Evolutionary conservation across 2,888 invertebrate genomes (phyloP).

Genomic region (Rhagonycha lutea): DNA sequence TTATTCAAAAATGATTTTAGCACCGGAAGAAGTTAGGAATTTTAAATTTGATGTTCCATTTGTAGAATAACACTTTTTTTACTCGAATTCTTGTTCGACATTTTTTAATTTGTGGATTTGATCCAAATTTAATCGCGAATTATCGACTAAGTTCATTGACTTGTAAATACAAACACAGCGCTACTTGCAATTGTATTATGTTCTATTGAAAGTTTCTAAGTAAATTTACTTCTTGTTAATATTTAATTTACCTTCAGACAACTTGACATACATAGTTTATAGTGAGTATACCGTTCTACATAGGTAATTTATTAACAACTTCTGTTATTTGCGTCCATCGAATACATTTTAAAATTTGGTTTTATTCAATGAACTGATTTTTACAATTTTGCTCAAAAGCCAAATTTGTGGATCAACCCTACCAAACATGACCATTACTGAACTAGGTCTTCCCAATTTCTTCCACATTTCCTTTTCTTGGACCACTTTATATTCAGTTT

Average conservation of each 20-base stretch:
- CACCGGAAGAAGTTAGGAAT: neutral
- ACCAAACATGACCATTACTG: no score
- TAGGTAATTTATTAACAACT: neutral
- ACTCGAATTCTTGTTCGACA: neutral
- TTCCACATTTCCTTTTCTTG: no score
- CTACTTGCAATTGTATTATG: neutral
- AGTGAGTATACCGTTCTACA: neutral
- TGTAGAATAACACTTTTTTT: neutral
- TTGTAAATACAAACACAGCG: neutral
- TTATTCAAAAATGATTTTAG: neutral
- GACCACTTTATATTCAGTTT: no score
- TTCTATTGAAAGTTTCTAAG: neutral
- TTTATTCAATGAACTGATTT: neutral
- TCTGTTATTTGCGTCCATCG: neutral
- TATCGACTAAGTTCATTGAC: neutral
- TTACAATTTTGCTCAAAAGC: neutral
- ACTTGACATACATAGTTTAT: neutral
- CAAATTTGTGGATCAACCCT: no score
- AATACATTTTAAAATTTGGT: neutral
- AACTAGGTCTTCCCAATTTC: no score
- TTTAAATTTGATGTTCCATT: neutral
- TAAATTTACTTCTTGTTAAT: neutral
- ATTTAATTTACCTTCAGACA: neutral
- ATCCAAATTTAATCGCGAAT: neutral
- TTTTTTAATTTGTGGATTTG: neutral